A percentile compares a stretch with the other conserved stretches of the same genome.
phyloP scores from a whole-genome alignment of 2,797 vertebrate species.

The Orestias chungarensis region DNA sequence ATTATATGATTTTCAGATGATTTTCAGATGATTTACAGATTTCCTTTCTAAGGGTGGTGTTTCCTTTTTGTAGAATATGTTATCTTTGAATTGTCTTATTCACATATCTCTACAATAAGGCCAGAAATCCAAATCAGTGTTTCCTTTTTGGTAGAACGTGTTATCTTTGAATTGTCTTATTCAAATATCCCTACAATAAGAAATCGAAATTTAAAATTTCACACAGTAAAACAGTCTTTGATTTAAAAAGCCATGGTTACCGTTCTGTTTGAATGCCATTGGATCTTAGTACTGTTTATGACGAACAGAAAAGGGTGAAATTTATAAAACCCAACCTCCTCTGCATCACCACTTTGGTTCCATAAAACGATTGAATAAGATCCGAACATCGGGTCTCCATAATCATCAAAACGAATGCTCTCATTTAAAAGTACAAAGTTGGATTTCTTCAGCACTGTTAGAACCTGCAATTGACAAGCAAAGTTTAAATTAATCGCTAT shows the following conservation, averaged over 20 bases:
- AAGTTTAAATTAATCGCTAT: not conserved
- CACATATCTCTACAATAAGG: not conserved
- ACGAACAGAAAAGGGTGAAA: conserved; percentile 58
- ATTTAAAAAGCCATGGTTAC: conserved; percentile 36
- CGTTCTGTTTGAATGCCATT: conserved; percentile 70
- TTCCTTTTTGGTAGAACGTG: not conserved
- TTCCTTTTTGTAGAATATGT: not conserved
- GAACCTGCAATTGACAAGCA: conserved; percentile 73
- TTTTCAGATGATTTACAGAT: no score
- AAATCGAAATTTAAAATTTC: not conserved
- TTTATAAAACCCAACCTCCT: conserved; percentile 73
- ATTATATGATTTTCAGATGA: no score
- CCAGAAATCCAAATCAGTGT: no score
- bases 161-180: not conserved
- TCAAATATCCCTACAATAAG: not conserved
- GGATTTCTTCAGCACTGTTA: conserved; percentile 79
- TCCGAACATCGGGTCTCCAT: conserved; percentile 71
- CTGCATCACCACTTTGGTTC: conserved; percentile 56
- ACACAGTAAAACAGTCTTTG: not conserved
- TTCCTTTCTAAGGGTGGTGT: not conserved
- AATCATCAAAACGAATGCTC: conserved; percentile 76
- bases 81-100: not conserved
- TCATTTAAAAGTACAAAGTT: conserved; percentile 81
- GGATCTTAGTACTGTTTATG: conserved; percentile 66
- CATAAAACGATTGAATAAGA: conserved; percentile 81